These are phyloP conservation scores for Hesperophylax magnus DNA, from an alignment of 1,140 invertebrate species.

Conservation along the genomic window DNA sequence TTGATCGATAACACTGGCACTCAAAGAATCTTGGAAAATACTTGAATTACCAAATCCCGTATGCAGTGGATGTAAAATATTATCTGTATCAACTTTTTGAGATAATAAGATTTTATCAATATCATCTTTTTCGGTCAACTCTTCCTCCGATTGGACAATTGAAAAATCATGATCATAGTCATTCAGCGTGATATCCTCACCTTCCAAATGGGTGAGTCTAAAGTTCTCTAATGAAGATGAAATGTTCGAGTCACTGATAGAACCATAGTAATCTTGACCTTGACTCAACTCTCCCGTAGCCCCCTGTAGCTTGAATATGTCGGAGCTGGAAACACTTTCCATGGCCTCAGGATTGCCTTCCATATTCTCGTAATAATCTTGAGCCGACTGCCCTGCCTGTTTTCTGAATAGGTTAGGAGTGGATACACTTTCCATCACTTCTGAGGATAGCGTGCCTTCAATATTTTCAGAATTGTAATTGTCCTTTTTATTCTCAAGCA, in stretches of 20 bases:
- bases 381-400: background rate
- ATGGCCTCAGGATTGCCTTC: too few relatives aligned
- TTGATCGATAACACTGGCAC: background rate
- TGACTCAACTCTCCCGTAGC: too few relatives aligned
- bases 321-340: too few relatives aligned
- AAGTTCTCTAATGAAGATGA: background rate
- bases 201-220: background rate
- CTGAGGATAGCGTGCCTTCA: background rate
- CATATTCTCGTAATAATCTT: background rate
- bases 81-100: too few relatives aligned
- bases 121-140: background rate
- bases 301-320: too few relatives aligned
- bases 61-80: background rate
- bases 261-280: background rate
- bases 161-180: slow-evolving; percentile 16
- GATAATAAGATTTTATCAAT: background rate
- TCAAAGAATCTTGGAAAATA: slow-evolving; percentile 9
- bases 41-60: background rate
- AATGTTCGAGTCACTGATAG: background rate
- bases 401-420: background rate
- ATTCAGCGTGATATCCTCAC: slow-evolving; percentile 7
- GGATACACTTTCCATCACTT: background rate
- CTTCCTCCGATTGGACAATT: background rate
- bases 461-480: slow-evolving; percentile 32
- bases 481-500: slow-evolving; percentile 65